Conservation (phyloP, 64 coral and sea anemone genomes). For the Actinia equina region DNA sequence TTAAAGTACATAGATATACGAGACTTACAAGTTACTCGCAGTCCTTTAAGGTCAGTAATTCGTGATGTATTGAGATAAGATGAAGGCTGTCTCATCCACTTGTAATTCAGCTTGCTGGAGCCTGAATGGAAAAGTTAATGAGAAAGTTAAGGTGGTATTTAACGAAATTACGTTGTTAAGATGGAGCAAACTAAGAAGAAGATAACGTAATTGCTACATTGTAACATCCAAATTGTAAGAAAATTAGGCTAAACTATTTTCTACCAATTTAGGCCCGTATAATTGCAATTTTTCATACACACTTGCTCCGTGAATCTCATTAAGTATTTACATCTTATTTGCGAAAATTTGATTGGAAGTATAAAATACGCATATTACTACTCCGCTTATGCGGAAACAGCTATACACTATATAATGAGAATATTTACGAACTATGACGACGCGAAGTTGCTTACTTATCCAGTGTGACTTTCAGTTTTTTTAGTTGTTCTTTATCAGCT, state of each 20-base stretch:
- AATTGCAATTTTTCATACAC: too few species aligned
- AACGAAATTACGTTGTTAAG: too few species aligned
- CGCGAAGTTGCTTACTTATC: slow-evolving; percentile 90
- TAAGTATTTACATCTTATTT: too few species aligned
- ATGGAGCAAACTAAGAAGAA: too few species aligned
- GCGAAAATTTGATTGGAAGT: too few species aligned
- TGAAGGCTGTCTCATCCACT: slow-evolving; percentile 88
- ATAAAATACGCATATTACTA: too few species aligned
- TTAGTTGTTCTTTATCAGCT: slow-evolving; percentile 76
- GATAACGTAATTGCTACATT: too few species aligned
- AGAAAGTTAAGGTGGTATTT: background rate
- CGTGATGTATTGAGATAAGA: slow-evolving; percentile 72
- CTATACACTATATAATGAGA: background rate
- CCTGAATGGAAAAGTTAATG: slow-evolving; percentile 6
- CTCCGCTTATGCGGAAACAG: too few species aligned
- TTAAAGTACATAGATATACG: background rate
- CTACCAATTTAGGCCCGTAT: too few species aligned
- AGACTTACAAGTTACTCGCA: background rate
- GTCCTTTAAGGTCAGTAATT: background rate
- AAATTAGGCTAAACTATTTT: too few species aligned
- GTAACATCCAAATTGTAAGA: too few species aligned
- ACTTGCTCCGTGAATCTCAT: too few species aligned
- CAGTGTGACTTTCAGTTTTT: slow-evolving; percentile 67
- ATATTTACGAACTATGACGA: background rate
- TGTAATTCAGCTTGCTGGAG: slow-evolving; percentile 93